Evolutionary conservation across 1,140 invertebrate species (phyloP), one percentile per base, ranked within the genome.

Genomic region (Brachionus calyciflorus): DNA sequence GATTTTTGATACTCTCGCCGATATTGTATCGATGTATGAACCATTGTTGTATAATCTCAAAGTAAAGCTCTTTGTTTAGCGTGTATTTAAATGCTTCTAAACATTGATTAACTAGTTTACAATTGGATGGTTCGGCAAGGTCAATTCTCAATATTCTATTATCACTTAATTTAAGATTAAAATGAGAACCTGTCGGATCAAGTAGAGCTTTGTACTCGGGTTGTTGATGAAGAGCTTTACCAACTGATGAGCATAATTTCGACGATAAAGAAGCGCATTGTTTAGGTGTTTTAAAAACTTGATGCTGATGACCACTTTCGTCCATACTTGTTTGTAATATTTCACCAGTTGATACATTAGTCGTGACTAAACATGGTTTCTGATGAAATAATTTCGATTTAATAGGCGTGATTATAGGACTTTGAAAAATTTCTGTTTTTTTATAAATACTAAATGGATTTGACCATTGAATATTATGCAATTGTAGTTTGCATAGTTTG

Each of bases 61-160:
- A 55, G 19, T 51, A 73, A 21, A 53, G 2, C 10, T 73, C 69
- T 53, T 73, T 73, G 46, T 49, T 51, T 21, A 73, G 28, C 10
- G 69, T 73, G 19, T 73, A 53, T 17, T 73, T 73, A 28, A 73
- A 73, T 55, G 44, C 69, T 30, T 73, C 69, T 49, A 73, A 46
- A 49, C 69, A 73, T 21, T 26, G 9, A 41, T 55, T 73, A n/a
- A 73, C 69, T 3, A 73, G 46, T 26, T 73, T 73, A 33, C 46
- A 51, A 17, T 7, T 73, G 9, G 46, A 51, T 12, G 46, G 30
- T 28, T 73, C 69, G 21, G 46, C 28, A n/a, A 73, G 12, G 37
- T 73, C 51, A 1, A 73, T 46, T 55, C 69, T 73, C 9, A 73
- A 17, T 0, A 73, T 10, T 4, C 69, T 44, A n/a, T 73, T 55